Evolutionary conservation across 35 echinoderm and acorn worm species (phyloP), one percentile per base, ranked within the genome.

Genomic region (Chiridota heheva): DNA sequence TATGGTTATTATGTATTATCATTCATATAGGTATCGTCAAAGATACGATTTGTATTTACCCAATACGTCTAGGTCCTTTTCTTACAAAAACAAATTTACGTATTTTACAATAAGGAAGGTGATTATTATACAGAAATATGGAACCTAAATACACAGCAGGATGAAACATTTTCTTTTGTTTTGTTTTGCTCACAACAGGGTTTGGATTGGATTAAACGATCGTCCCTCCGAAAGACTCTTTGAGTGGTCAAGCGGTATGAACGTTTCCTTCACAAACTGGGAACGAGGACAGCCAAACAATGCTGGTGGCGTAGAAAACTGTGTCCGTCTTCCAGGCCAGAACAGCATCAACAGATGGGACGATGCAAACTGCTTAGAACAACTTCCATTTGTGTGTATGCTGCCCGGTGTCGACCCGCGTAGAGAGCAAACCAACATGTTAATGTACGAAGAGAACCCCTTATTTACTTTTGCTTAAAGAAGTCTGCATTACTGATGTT

Each of bases 261-360:
- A 72, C 22, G 42, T 45, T 5, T 45, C 69, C 5, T 72, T 45
- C 41, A 72, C 69, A n/a, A 72, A 72, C 69, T 72, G 69, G 69
- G 41, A 72, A 72, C 0, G 26, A 15, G 69, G 69, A 25, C 69
- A 72, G 49, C 69, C 69, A 2, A 47, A 72, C 40, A 72, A 72
- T 31, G 69, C n/a, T 27, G 10, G 22, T 10, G 48, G 48, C 69
- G 29, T 12, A 42, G 69, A 72, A 30, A 72, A 72, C 40, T 72
- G 69, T 13, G 40, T 72, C 36, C 26, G 40, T 44, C 69, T 72
- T 22, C 36, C 69, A 72, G 69, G 69, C 4, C 5, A 45, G 22
- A 72, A 47, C 25, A 72, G 17, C 29, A 0, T n/a, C 6, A 24
- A 31, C 20, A 17, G 49, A 46, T 72, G 69, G 69, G 40, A 72